Percentiles rank a stretch among this genome's conserved stretches.
These are phyloP conservation scores for Lamellibrachia satsuma DNA, from an alignment of 2,888 invertebrate genomes.

Conservation along the genomic window DNA sequence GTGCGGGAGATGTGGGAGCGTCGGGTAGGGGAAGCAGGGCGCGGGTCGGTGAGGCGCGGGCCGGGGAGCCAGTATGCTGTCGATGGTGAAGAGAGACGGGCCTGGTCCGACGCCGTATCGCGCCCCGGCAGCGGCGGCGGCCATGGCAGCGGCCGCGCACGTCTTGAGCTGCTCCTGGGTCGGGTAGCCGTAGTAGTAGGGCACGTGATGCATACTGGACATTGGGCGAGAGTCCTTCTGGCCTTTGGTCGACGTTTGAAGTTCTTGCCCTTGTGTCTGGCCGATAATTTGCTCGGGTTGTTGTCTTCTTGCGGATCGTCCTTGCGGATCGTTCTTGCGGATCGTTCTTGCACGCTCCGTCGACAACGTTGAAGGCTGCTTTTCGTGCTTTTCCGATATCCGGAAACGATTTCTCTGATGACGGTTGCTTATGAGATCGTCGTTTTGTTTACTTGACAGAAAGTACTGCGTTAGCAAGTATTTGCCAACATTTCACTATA, in stretches of 20 bases:
- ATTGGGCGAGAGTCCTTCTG: not conserved
- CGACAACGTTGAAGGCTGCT: not conserved
- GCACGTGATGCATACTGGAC: conserved; percentile 29
- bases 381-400: not conserved
- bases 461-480: not conserved
- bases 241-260: not conserved
- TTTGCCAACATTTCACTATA: not conserved
- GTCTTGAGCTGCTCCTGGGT: conserved; percentile 25
- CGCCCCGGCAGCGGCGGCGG: not conserved
- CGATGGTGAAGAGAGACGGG: conserved; percentile 50
- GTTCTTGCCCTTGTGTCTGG: not conserved
- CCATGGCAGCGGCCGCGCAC: not conserved
- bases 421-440: not conserved
- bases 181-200: conserved; percentile 31
- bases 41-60: conserved; percentile 35
- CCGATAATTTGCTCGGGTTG: not conserved
- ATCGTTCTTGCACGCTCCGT: not conserved
- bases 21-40: conserved; percentile 49
- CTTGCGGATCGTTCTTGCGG: not conserved
- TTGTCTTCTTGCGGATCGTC: not conserved
- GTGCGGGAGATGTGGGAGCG: conserved; percentile 32
- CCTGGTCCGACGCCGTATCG: not conserved
- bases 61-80: conserved; percentile 55
- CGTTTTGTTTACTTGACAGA: not conserved
- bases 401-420: not conserved